Base-by-base conservation (phyloP, 2,888 invertebrate species). In the Ophion costatus region DNA sequence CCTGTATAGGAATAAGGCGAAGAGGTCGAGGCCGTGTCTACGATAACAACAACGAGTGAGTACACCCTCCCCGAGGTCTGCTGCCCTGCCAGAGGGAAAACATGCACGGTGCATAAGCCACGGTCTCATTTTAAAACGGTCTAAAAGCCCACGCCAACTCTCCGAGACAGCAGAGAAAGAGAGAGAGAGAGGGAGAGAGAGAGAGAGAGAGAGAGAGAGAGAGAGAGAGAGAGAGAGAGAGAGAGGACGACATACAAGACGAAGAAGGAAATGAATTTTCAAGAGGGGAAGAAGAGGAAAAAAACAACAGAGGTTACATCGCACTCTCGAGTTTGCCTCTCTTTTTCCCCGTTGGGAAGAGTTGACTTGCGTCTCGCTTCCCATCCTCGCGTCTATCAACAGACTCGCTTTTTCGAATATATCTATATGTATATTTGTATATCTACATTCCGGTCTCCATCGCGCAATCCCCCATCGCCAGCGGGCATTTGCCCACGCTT, bases 101-200 rank as follows among this genome's bases (percentile, higher is more conserved):
- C 74, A 29, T 64, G 69, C 86, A 84, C 87, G 87, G 80, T 87
- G 86, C 88, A 89, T 89, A 90, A 90, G 88, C 89, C 89, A 57
- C 24, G 75, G n/a, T 89, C 87, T 87, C 88, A 88, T 89, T 91
- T 90, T 89, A 88, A 89, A 91, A 87, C 88, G 86, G 86, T 83
- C 88, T 89, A 84, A 90, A 89, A 90, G 88, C 88, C 87, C 64
- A 84, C 63, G 85, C 78, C 87, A 74, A 90, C 90, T 87, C 88
- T 89, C 87, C 84, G 86, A 84, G 86, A 87, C 88, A 89, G 75
- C 79, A 78, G 69, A 64, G 14, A 66, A n/a, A 14, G 51, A 14
- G 51, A 51, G 17, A 51, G 51, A 17, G 14, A 17, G 51, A 51
- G 51, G 7, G 51, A 51, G 51, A 51, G 51, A 14, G 51, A 17